Conservation (phyloP, 2,797 vertebrate species). For the Hydrophis major region DNA sequence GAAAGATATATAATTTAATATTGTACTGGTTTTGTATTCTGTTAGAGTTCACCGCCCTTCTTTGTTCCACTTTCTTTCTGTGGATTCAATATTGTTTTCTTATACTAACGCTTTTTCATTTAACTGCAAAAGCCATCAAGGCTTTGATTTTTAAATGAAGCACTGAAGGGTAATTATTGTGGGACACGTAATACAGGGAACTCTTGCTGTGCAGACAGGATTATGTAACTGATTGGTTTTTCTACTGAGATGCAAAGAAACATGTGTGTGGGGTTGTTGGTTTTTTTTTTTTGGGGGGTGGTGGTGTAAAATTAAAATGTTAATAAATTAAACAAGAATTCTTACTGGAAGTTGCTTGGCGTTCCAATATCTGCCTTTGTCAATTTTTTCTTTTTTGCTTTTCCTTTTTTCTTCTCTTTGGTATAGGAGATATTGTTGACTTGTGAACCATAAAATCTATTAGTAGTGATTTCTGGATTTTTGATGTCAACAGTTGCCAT, state of each 20-base stretch:
- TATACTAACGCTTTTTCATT: neutral
- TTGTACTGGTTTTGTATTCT: neutral
- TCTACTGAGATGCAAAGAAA: neutral
- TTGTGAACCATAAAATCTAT: constrained; percentile 87
- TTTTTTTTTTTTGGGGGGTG: no score
- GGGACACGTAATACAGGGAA: neutral
- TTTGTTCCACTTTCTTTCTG: neutral
- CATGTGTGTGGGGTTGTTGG: neutral
- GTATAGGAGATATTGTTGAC: constrained; percentile 90
- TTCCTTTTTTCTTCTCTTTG: constrained; percentile 94
- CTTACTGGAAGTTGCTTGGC: constrained; percentile 98
- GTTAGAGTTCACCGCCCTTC: neutral
- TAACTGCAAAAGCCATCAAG: neutral
- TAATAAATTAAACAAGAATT: constrained; percentile 2
- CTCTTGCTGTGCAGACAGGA: neutral
- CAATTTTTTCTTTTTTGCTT: constrained; percentile 91
- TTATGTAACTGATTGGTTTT: neutral
- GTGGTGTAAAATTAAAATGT: neutral
- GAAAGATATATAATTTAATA: neutral
- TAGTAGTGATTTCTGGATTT: constrained; percentile 96
- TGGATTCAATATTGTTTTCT: neutral
- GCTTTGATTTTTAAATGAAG: neutral
- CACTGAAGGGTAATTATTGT: neutral
- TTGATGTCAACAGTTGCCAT: constrained; percentile 98
- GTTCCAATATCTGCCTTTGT: constrained; percentile 98